These are phyloP conservation scores for Aptenodytes patagonicus DNA, from an alignment of 2,113 vertebrate species.

Conservation along the genomic window DNA sequence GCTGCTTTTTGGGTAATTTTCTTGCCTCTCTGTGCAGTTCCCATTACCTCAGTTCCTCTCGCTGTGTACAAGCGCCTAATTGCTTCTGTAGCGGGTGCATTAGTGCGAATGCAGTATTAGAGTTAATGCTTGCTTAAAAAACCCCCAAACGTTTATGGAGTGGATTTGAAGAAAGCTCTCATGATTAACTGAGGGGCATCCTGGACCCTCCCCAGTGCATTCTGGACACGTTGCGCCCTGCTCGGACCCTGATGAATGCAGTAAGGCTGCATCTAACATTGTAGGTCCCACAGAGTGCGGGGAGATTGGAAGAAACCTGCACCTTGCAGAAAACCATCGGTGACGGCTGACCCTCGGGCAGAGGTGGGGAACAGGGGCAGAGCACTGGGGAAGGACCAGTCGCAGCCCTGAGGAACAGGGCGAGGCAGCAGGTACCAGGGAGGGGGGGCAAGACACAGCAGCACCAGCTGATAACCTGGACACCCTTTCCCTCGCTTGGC, in stretches of 20 bases:
- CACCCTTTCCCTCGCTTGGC: not conserved
- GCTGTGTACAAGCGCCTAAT: not conserved
- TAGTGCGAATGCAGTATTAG: not conserved
- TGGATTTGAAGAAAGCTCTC: not conserved
- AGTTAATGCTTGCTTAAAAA: not conserved
- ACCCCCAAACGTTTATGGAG: not conserved
- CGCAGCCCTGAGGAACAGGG: not conserved
- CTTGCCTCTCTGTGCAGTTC: not conserved
- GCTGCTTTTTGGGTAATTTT: not conserved
- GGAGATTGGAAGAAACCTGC: not conserved
- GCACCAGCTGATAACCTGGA: not conserved
- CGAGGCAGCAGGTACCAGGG: not conserved
- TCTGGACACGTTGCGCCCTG: not conserved
- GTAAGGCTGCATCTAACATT: not conserved
- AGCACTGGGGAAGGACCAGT: not conserved
- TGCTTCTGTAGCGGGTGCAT: not conserved
- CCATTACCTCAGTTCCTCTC: not conserved
- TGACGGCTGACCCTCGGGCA: rapidly evolving
- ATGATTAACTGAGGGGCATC: not conserved
- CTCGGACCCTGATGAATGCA: not conserved
- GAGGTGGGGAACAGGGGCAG: not conserved
- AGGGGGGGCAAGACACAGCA: not conserved
- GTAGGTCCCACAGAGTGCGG: rapidly evolving
- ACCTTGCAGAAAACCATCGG: not conserved
- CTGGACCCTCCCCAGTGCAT: not conserved